Base-by-base conservation (phyloP, 2,113 vertebrate genomes). In the Piaya cayana region DNA sequence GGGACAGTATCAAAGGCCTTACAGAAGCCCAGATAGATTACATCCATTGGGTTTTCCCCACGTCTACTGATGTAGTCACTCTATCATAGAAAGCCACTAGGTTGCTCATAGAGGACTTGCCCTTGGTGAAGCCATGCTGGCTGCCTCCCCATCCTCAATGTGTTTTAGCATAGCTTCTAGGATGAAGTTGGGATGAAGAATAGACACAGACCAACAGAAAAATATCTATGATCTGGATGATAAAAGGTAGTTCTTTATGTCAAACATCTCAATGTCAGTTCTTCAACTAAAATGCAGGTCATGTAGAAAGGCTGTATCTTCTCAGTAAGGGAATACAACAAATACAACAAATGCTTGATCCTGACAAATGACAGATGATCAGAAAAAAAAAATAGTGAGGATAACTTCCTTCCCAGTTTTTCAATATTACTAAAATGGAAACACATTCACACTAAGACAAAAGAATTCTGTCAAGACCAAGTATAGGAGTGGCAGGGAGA, bases 401-500 rank as follows among this genome's bases (percentile, higher is more conserved):
- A 47, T 39, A 56, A 18, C 14, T 75, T 69, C 12, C 18, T 15
- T 11, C 7, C 2, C 12, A 22, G 11, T 65, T 45, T 60, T 55
- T 56, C 65, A 70, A 43, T 15, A 50, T 29, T 36, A 70, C 13
- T 45, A 62, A 56, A 32, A 30, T 14, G 50, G 30, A 86, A 90
- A 65, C 2, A 2, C 18, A 36, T 56, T 58, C 42, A 45, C 6
- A 4, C 11, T 15, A 50, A 55, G 18, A 43, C 37, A 70, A 63
- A 39, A 76, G 16, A 63, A 63, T 23, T 12, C 21, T 79, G 45
- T 45, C 23, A 59, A 82, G 22, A 63, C 5, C 23, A 86, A 83
- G 30, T 49, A 42, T 0, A 23, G 30, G 12, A 30, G 15, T 39
- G 39, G 19, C n/a, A 2, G 17, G 26, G 19, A 30, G 6, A 11